Conservation (phyloP, 2,888 invertebrate genomes). For the Ophraella communa region DNA sequence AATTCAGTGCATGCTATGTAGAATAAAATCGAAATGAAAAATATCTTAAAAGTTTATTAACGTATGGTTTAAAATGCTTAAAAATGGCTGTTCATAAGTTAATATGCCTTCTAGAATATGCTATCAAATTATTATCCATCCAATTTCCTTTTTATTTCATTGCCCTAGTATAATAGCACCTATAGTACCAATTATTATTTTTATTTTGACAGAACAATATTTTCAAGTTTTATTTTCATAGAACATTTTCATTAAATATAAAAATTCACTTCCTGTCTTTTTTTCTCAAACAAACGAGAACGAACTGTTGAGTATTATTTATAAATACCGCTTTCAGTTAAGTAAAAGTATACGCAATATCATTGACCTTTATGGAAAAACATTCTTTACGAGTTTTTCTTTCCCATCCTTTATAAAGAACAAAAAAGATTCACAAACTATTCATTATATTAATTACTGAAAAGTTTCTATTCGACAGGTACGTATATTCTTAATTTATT, state of each 20-base stretch:
- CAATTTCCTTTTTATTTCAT: too few relatives aligned
- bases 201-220: not conserved
- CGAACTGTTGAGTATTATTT: not conserved
- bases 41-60: too few relatives aligned
- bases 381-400: not conserved
- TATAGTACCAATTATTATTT: too few relatives aligned
- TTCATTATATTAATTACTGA: not conserved
- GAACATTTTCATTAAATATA: not conserved
- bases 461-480: not conserved
- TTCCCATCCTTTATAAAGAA: slow-evolving; percentile 12
- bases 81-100: not conserved
- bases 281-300: not conserved
- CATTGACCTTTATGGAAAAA: not conserved
- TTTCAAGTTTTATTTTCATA: not conserved
- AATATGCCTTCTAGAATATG: not conserved
- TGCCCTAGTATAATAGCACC: too few relatives aligned
- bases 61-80: too few relatives aligned
- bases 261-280: not conserved
- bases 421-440: slow-evolving; percentile 11
- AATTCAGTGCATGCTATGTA: not conserved
- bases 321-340: not conserved
- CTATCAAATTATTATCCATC: too few relatives aligned
- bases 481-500: not conserved
- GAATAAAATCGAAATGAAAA: not conserved
- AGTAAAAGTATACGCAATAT: not conserved